Base-by-base conservation (phyloP, 2,888 invertebrate species). In the Xylophagus ater region DNA sequence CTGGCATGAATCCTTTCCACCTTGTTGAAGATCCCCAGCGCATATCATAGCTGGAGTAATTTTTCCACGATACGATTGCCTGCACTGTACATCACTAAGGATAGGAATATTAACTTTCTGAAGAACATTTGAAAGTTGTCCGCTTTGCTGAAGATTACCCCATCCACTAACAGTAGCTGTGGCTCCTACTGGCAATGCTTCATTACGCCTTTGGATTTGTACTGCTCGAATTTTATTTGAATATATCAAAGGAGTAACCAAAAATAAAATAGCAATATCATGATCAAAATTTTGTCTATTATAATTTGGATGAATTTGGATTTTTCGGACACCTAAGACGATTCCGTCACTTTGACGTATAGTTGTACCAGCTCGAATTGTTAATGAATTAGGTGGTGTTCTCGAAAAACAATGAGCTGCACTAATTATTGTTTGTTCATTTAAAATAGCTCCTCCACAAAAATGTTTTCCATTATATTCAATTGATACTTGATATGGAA, bases 11-110 rank as follows among this genome's bases (percentile, higher is more conserved):
- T 70, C 70, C 28, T 60, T 54, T 1, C 64, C 58, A 1, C 56
- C 59, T 47, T 23, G 9, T n/a, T n/a, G n/a, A 3, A n/a, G 23
- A 23, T 10, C 23, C 1, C 75, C 76, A 14, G 76, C 76, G 49
- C 76, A 78, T 0, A 74, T 53, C 70, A 76, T 74, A 1, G 58
- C 62, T 0, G 65, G 51, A 0, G 72, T 70, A 23, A 23, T 23
- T 23, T 23, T n/a, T 2, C n/a, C 23, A 2, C n/a, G 23, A 10
- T n/a, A n/a, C n/a, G n/a, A n/a, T n/a, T n/a, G n/a, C n/a, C n/a
- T n/a, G n/a, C n/a, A n/a, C n/a, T n/a, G n/a, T n/a, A n/a, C n/a
- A n/a, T n/a, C n/a, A 23, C n/a, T 23, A 10, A 23, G 8, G 2
- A 23, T 23, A 10, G 23, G 23, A 8, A 23, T n/a, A 2, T 23